Percentiles rank a stretch among this genome's conserved stretches.
Conservation (phyloP, 2,113 vertebrate species). For the Toxostoma redivivum region DNA sequence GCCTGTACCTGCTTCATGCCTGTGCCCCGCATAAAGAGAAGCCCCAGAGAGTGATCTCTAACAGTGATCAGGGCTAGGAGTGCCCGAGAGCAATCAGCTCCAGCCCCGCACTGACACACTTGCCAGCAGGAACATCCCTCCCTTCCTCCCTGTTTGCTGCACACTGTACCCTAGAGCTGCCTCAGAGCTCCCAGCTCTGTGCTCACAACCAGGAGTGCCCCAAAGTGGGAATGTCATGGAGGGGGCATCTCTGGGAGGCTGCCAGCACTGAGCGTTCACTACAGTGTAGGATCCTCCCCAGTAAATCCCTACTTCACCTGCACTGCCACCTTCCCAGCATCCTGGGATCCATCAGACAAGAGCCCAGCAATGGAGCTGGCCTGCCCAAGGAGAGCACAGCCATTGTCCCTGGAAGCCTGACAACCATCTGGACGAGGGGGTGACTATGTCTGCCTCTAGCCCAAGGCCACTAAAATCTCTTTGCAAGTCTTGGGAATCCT, state of each 20-base stretch:
- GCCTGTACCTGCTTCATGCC: background rate
- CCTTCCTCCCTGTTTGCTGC: background rate
- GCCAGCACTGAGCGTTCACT: background rate
- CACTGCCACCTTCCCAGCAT: background rate
- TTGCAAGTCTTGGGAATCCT: background rate
- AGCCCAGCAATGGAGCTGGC: background rate
- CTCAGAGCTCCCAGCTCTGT: accelerated
- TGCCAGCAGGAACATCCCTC: background rate
- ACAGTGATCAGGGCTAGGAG: background rate
- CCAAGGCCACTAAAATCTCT: background rate
- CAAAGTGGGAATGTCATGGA: accelerated
- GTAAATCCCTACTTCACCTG: background rate
- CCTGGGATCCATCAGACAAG: background rate
- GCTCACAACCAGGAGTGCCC: background rate
- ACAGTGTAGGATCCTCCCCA: accelerated
- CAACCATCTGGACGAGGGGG: background rate
- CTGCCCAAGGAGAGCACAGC: background rate
- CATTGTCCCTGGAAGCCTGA: background rate
- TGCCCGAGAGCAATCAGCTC: background rate
- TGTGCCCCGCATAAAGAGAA: background rate
- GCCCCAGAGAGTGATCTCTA: background rate
- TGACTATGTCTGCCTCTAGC: background rate
- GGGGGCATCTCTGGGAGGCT: background rate
- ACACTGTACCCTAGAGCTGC: background rate
- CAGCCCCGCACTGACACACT: background rate